Base-by-base conservation (phyloP, 2,113 vertebrate species). In the Heterocephalus glaber region DNA sequence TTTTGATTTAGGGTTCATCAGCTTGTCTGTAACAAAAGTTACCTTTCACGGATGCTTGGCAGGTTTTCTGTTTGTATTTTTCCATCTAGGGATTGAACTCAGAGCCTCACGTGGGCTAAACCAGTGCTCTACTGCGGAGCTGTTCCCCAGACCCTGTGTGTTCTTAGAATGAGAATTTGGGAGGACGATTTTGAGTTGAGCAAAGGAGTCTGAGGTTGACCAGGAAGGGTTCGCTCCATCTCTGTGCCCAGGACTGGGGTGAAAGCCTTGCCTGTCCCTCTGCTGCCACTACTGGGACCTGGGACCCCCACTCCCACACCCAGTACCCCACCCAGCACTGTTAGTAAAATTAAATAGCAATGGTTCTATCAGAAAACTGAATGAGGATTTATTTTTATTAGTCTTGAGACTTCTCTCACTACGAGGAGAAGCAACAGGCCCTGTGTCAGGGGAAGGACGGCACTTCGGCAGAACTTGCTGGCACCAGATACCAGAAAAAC, bases 1-100 rank as follows among this genome's bases (percentile, higher is more conserved):
- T n/a, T 85, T 72, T 70, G 41, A 74, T 86, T 82, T 95, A 81
- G 30, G 5, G 24, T 54, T 88, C 84, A 56, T 77, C 33, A n/a
- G 12, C 9, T 7, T 68, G 20, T 17, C 5, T 74, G 4, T 66
- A 77, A 4, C 3, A 68, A 90, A 85, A 84, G 20, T 20, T 85
- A n/a, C 65, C 61, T 41, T 68, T 28, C 54, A 61, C 1, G 54
- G 8, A 28, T 52, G 19, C 9, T 44, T 92, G n/a, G 26, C 28
- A 52, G 4, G 77, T 87, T 8, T 1, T 28, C 41, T 76, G 44
- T 16, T 49, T 6, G 30, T 30, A 47, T 47, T 30, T 47, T 30
- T 13, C 41, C 41, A 74, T 38, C 41, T 44, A n/a, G 24, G 70
- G 70, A 44, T 6, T 44, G 24, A 47, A 7, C 38, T 10, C 44